These are phyloP conservation scores for Pemphredon lugubris DNA, from an alignment of 2,888 invertebrate genomes.

Conservation along the genomic window DNA sequence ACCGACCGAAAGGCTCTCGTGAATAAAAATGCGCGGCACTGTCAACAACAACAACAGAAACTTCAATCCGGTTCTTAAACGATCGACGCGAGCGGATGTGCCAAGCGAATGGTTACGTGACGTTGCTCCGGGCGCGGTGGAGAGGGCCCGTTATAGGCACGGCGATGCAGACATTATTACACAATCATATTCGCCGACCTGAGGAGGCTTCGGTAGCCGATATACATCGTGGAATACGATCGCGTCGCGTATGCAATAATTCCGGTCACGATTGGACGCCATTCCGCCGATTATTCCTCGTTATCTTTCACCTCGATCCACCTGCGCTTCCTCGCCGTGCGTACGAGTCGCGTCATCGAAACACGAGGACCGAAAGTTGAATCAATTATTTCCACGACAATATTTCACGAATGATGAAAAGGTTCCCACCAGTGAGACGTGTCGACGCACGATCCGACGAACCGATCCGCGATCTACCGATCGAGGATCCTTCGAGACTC, in stretches of 20 bases:
- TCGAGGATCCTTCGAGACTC: no score
- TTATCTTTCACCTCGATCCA: not conserved
- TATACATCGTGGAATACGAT: not conserved
- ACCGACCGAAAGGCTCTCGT: no score
- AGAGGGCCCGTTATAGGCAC: not conserved
- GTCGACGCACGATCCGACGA: no score
- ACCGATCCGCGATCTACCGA: no score
- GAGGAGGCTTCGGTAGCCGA: not conserved
- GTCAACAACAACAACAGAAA: no score
- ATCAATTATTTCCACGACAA: no score
- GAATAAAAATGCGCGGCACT: no score
- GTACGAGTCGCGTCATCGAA: no score
- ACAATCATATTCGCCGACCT: slow-evolving; percentile 40
- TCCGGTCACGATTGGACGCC: not conserved
- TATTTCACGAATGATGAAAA: no score
- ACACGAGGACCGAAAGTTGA: no score
- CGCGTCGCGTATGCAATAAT: not conserved
- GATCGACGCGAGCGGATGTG: no score
- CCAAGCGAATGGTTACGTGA: not conserved
- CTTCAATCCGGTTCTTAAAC: not conserved
- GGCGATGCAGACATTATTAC: slow-evolving; percentile 19
- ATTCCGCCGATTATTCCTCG: not conserved
- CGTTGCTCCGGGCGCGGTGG: not conserved
- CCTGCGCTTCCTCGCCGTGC: not conserved
- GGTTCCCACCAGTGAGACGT: no score